Evolutionary conservation across 2,888 invertebrate species (phyloP).

Genomic region (Latrodectus hesperus): DNA sequence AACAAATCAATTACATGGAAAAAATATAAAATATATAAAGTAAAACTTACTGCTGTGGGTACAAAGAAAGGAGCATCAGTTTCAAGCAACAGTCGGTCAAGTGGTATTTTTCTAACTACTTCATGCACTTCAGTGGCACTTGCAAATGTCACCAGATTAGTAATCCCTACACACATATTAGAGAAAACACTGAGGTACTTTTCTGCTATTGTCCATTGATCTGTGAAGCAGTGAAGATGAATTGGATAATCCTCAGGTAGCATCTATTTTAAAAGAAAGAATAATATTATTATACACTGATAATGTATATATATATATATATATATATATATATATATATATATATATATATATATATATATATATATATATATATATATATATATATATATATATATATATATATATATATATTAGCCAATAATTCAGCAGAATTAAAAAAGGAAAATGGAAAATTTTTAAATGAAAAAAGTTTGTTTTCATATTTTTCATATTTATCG

Average conservation of each 20-base stretch:
- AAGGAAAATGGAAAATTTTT: no score
- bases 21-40: no score
- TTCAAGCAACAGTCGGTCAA: slow-evolving; percentile 76
- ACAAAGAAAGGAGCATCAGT: slow-evolving; percentile 77
- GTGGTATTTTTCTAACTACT: slow-evolving; percentile 74
- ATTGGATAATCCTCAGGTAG: slow-evolving; percentile 75
- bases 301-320: no score
- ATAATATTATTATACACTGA: neutral
- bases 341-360: no score
- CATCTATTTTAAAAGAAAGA: slow-evolving; percentile 68
- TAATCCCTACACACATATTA: slow-evolving; percentile 76
- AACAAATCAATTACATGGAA: neutral
- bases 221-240: slow-evolving; percentile 77
- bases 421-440: no score
- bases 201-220: slow-evolving; percentile 73
- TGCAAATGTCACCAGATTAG: slow-evolving; percentile 74
- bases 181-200: slow-evolving; percentile 75
- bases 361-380: no score
- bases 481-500: no score
- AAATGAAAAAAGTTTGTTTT: no score
- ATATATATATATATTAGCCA: no score
- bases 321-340: no score
- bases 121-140: slow-evolving; percentile 72
- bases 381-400: neutral
- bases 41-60: slow-evolving; percentile 72